A percentile compares a stretch with the other conserved stretches of the same genome.
phyloP scores from a whole-genome alignment of 1,140 invertebrate species.

The Penaeus vannamei region DNA sequence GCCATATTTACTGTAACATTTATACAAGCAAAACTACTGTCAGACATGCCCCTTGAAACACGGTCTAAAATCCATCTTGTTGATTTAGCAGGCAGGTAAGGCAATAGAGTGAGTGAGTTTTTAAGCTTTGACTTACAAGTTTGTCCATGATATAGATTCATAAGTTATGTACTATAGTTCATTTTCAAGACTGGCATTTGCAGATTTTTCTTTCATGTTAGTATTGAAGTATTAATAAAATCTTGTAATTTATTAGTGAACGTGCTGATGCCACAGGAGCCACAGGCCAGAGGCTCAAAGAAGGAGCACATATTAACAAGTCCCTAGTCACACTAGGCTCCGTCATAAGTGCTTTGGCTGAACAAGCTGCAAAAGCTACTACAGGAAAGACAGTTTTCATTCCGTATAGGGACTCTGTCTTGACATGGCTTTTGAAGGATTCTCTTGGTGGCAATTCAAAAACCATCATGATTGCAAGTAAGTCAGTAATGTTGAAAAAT shows the following conservation, averaged over 20 bases:
- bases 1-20: slow-evolving; percentile 95
- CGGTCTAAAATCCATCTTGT: slow-evolving; percentile 91
- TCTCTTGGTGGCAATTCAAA: slow-evolving; percentile 93
- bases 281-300: slow-evolving; percentile 80
- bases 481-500: slow-evolving; percentile 68
- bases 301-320: slow-evolving; percentile 92
- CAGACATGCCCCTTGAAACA: slow-evolving; percentile 88
- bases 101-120: slow-evolving; percentile 42
- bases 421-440: slow-evolving; percentile 92
- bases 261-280: slow-evolving; percentile 89
- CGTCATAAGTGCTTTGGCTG: slow-evolving; percentile 93
- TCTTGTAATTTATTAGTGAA: slow-evolving; percentile 77
- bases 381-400: slow-evolving; percentile 77
- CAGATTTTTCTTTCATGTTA: too few relatives aligned
- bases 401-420: slow-evolving; percentile 90
- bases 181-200: too few relatives aligned
- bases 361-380: slow-evolving; percentile 70
- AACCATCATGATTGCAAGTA: slow-evolving; percentile 90
- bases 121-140: too few relatives aligned
- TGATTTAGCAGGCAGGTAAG: slow-evolving; percentile 87
- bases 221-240: too few relatives aligned
- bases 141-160: too few relatives aligned
- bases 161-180: too few relatives aligned
- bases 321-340: slow-evolving; percentile 89
- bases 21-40: slow-evolving; percentile 86